These are phyloP conservation scores for Siniperca chuatsi DNA, from an alignment of 2,113 vertebrate species.

Conservation along the genomic window DNA sequence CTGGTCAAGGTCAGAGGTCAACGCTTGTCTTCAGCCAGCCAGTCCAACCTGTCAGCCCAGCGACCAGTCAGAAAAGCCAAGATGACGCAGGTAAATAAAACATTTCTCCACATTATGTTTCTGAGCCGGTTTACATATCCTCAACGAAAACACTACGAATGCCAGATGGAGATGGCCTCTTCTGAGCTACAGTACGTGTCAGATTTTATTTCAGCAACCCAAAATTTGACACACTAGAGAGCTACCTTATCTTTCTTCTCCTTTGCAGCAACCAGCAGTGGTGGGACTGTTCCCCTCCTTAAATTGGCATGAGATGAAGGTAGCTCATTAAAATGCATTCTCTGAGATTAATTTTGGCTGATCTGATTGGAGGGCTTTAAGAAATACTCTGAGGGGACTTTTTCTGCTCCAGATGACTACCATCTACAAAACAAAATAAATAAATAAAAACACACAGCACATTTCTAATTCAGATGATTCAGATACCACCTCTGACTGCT, in stretches of 20 bases:
- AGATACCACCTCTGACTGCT: conserved; percentile 43
- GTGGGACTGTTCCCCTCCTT: conserved; percentile 35
- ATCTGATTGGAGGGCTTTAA: conserved; percentile 65
- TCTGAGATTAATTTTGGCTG: conserved; percentile 66
- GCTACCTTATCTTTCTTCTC: conserved; percentile 35
- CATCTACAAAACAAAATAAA: conserved; percentile 59
- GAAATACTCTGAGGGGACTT: conserved; percentile 40
- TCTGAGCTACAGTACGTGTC: conserved; percentile 23
- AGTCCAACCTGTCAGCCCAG: conserved; percentile 85
- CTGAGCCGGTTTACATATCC: background rate
- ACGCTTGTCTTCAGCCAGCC: conserved; percentile 87
- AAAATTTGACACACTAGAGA: conserved; percentile 37
- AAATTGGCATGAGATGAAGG: conserved; percentile 70
- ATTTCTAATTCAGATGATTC: conserved; percentile 46
- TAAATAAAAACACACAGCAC: conserved; percentile 37
- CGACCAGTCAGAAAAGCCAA: conserved; percentile 79
- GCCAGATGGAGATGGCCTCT: conserved; percentile 9
- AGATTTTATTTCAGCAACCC: conserved; percentile 45
- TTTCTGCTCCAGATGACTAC: conserved; percentile 54
- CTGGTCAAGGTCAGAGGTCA: conserved; percentile 88
- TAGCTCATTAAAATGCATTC: conserved; percentile 70
- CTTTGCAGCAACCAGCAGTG: conserved; percentile 36
- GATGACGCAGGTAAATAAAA: conserved; percentile 86
- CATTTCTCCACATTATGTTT: background rate
- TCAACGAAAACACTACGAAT: background rate